Evolutionary conservation across 2,888 invertebrate genomes (phyloP).

Genomic region (Drosophila multiciliata): DNA sequence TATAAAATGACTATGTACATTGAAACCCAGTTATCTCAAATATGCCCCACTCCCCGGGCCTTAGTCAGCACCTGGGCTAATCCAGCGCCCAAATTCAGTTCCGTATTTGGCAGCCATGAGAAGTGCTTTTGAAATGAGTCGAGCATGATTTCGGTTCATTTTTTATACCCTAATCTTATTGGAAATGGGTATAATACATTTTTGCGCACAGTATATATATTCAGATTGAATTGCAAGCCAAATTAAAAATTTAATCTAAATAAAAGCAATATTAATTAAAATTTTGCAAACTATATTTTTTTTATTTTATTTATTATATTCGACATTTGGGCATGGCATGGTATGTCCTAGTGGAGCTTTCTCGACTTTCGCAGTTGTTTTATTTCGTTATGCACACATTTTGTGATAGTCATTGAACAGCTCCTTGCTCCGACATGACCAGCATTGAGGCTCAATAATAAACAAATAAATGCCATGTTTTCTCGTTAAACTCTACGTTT

Average conservation of each 20-base stretch:
- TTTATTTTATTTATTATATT: neutral
- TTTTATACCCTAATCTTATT: constrained; percentile 1
- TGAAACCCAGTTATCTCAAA: neutral
- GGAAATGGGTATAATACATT: neutral
- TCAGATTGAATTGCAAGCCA: neutral
- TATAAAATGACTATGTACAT: neutral
- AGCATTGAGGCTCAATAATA: constrained; percentile 44
- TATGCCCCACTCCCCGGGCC: neutral
- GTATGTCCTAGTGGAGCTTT: neutral
- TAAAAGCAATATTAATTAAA: neutral
- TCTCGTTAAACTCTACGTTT: constrained; percentile 35
- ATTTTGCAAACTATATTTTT: neutral
- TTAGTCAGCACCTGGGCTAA: constrained; percentile 19
- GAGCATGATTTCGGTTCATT: constrained; percentile 68
- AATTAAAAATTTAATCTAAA: neutral
- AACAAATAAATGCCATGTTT: constrained; percentile 63
- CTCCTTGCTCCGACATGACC: neutral
- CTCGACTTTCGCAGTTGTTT: neutral
- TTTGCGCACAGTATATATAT: neutral
- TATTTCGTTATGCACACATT: constrained; percentile 6
- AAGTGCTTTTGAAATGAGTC: constrained; percentile 70
- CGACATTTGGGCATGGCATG: neutral
- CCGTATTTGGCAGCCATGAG: constrained; percentile 49
- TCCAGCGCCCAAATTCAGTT: neutral
- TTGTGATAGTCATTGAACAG: constrained; percentile 60